Base-by-base conservation (phyloP, 2,888 invertebrate genomes). In the Protodeltote pygarga region DNA sequence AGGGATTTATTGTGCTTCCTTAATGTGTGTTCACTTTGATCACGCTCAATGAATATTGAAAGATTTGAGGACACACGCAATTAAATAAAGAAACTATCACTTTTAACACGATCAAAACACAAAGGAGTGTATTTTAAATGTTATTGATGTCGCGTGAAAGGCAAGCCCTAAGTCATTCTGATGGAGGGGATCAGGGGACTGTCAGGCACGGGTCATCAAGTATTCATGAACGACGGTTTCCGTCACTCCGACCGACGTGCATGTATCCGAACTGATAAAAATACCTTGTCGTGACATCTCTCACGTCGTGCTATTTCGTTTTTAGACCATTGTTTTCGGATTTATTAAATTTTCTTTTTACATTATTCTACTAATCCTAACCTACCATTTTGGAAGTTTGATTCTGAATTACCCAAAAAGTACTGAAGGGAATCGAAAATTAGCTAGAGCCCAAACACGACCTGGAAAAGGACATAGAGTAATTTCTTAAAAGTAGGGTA, bases 181-280 rank as follows among this genome's bases (percentile, higher is more conserved):
- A 39, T 57, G 42, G 38, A 65, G 72, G 73, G 72, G 73, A 65
- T 63, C 62, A 69, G 65, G 69, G 65, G 65, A 61, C 63, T 23
- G 64, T 65, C 69, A 50, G 73, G 74, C 71, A 64, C 68, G 75
- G 72, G 67, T 72, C 77, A 83, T 85, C 77, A 83, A 77, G 77
- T 81, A 80, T 81, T 75, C 80, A 79, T 78, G 83, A 80, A 70
- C 72, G 81, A 54, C 68, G 73, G 76, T 73, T 81, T 83, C 84
- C 83, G 81, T 49, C 53, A 54, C 48, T 45, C 50, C 31, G 52
- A 48, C 50, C 31, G 52, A 48, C 50, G 47, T 53, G 66, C 63
- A 58, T 47, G 51, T 40, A 63, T 57, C 53, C 52, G 48, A 64
- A 63, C 53, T 63, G 53, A 65, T 65, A 61, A 62, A 65, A 71